Evolutionary conservation across 2,113 vertebrate genomes (phyloP).

Genomic region (Malurus melanocephalus): DNA sequence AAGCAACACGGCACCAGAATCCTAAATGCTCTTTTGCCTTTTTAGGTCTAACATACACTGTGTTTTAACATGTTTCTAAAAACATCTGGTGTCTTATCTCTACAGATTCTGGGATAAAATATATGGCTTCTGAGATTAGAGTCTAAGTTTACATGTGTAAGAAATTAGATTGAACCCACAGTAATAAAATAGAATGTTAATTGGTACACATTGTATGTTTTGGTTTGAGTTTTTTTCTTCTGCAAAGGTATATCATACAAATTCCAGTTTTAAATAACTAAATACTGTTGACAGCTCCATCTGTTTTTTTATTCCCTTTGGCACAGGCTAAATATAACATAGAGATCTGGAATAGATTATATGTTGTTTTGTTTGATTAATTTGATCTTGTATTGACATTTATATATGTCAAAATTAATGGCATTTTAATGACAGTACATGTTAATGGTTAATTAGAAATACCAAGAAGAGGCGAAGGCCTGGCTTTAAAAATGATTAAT

Average conservation of each 20-base stretch:
- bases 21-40: neutral
- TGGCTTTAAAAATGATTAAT: neutral
- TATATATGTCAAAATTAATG: neutral
- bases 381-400: neutral
- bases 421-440: slow-evolving; percentile 14
- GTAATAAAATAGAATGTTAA: neutral
- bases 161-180: neutral
- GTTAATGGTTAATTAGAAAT: neutral
- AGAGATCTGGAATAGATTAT: neutral
- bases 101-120: neutral
- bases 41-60: neutral
- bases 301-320: neutral
- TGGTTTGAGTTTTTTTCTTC: neutral
- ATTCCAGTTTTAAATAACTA: neutral
- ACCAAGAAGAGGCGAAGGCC: neutral
- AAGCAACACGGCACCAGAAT: neutral
- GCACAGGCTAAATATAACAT: neutral
- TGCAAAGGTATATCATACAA: neutral
- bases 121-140: neutral
- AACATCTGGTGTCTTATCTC: neutral
- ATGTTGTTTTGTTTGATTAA: neutral
- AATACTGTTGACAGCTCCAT: neutral
- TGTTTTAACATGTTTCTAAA: neutral
- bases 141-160: neutral
- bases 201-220: neutral